These are phyloP conservation scores for Lethrus apterus DNA, from an alignment of 1,140 invertebrate genomes.

Conservation along the genomic window DNA sequence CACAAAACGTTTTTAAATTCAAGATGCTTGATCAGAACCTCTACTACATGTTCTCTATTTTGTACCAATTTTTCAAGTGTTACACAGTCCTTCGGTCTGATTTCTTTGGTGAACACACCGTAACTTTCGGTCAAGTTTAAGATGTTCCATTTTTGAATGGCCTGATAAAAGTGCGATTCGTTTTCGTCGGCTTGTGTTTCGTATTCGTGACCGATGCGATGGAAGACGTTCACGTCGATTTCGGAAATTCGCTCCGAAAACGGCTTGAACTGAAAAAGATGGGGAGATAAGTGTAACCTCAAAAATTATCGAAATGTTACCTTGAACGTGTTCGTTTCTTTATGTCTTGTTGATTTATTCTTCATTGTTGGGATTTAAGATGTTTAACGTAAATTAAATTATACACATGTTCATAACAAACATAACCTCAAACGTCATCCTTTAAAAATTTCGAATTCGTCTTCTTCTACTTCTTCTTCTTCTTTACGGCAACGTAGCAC, in stretches of 20 bases:
- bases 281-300: constrained; percentile 12
- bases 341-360: constrained; percentile 68
- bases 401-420: too few species aligned
- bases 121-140: constrained; percentile 80
- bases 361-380: constrained; percentile 68
- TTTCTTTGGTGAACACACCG: constrained; percentile 62
- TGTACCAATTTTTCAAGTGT: constrained; percentile 74
- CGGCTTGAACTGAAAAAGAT: constrained; percentile 68
- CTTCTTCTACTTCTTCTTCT: too few species aligned
- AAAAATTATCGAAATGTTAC: constrained; percentile 44
- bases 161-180: constrained; percentile 70
- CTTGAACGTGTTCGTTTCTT: constrained; percentile 72
- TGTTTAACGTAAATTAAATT: too few species aligned
- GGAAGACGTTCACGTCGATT: constrained; percentile 74
- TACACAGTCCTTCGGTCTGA: constrained; percentile 54
- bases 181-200: constrained; percentile 57
- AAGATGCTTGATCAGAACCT: constrained; percentile 63
- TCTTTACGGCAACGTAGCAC: too few species aligned
- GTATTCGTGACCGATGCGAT: constrained; percentile 66
- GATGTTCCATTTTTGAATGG: constrained; percentile 79
- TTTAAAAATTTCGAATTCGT: too few species aligned
- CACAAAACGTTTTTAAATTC: constrained; percentile 60
- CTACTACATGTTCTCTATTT: constrained; percentile 67
- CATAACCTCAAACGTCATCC: too few species aligned
- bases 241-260: constrained; percentile 76